Evolutionary conservation across 2,888 invertebrate species (phyloP).

Genomic region (Sthenelais limicola): DNA sequence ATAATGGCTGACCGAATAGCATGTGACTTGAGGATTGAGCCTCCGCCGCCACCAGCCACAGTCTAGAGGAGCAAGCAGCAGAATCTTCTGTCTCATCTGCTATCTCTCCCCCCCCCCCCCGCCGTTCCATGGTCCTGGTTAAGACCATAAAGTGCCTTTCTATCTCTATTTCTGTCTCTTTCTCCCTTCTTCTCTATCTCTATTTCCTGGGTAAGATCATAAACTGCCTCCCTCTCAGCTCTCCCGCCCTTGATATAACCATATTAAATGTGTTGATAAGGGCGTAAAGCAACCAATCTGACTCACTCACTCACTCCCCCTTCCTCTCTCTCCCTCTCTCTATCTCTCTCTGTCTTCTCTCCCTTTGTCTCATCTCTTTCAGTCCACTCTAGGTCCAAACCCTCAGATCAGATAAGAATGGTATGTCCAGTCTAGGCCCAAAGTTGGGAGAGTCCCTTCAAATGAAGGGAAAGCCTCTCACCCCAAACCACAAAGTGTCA

Average conservation of each 20-base stretch:
- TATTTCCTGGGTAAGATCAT: too few relatives aligned
- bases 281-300: too few relatives aligned
- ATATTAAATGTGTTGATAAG: too few relatives aligned
- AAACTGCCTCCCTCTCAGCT: background rate
- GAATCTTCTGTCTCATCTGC: background rate
- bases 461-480: too few relatives aligned
- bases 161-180: background rate
- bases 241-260: too few relatives aligned
- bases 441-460: too few relatives aligned
- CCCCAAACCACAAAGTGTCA: too few relatives aligned
- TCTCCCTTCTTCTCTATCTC: background rate
- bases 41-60: too few relatives aligned
- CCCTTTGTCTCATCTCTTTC: background rate
- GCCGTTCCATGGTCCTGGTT: background rate
- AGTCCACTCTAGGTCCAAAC: background rate
- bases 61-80: too few relatives aligned
- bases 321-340: background rate
- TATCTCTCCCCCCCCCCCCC: background rate
- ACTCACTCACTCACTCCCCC: background rate
- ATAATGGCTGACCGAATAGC: conserved; percentile 33
- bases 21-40: conserved; percentile 39
- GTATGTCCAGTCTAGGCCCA: too few relatives aligned
- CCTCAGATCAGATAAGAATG: too few relatives aligned
- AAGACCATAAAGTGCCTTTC: too few relatives aligned
- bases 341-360: background rate